A percentile compares a stretch with the other conserved stretches of the same genome.
phyloP scores from a whole-genome alignment of 2,888 invertebrate species.

The Chloroclysta siterata region DNA sequence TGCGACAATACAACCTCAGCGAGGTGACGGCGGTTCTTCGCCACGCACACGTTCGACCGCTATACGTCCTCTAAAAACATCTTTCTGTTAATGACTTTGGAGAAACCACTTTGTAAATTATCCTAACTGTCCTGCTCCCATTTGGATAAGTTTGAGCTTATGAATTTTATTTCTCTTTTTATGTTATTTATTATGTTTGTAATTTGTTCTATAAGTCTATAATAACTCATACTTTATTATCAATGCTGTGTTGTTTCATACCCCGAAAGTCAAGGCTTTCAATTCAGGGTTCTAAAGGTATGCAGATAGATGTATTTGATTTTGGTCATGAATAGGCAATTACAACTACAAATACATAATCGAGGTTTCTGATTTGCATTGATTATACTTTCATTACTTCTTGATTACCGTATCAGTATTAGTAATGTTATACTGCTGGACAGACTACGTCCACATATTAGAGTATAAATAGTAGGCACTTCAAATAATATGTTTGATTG shows the following conservation, averaged over 20 bases:
- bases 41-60: constrained; percentile 48
- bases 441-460: too few relatives aligned
- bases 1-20: constrained; percentile 15
- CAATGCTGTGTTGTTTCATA: constrained; percentile 1
- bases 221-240: not conserved
- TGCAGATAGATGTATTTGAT: constrained; percentile 9
- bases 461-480: too few relatives aligned
- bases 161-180: constrained; percentile 1
- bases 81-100: constrained; percentile 30
- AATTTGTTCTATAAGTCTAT: not conserved
- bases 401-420: not conserved
- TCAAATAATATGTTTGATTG: too few relatives aligned
- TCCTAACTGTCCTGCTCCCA: constrained; percentile 32
- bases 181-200: not conserved
- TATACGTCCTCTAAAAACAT: constrained; percentile 50
- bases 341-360: not conserved
- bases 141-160: constrained; percentile 6
- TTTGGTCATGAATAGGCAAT: constrained; percentile 13
- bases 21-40: constrained; percentile 9
- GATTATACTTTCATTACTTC: constrained; percentile 4
- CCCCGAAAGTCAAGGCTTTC: constrained; percentile 8
- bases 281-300: constrained; percentile 5
- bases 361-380: constrained; percentile 7
- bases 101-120: constrained; percentile 45
- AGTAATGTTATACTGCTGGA: not conserved